Percentiles rank a stretch among this genome's conserved stretches.
phyloP scores from a whole-genome alignment of 1,140 invertebrate species.

The Ceratina japonica region DNA sequence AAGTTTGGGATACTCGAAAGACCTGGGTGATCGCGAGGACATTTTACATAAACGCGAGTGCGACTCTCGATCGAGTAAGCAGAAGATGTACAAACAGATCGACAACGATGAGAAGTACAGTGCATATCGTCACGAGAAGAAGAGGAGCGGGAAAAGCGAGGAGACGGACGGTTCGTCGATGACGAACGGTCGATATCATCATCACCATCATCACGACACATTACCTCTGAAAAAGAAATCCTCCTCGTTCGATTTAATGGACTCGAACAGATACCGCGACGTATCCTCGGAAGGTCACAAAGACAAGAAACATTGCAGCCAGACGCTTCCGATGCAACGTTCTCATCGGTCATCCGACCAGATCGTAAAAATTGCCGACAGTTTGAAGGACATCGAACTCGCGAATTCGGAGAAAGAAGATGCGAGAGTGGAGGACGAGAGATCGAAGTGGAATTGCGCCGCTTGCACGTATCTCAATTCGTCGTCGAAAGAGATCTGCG shows the following conservation, averaged over 20 bases:
- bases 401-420: conserved; percentile 23
- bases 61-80: conserved; percentile 42
- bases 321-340: conserved; percentile 55
- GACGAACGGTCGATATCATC: conserved; percentile 46
- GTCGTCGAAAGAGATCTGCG: conserved; percentile 82
- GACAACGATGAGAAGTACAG: conserved; percentile 57
- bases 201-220: conserved; percentile 41
- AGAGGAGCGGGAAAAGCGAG: conserved; percentile 31
- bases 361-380: conserved; percentile 50
- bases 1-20: conserved; percentile 86
- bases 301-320: conserved; percentile 57
- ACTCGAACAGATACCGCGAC: conserved; percentile 55
- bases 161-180: conserved; percentile 42
- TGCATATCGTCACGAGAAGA: conserved; percentile 48
- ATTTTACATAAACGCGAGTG: conserved; percentile 75
- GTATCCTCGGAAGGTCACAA: conserved; percentile 29
- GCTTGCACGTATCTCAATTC: conserved; percentile 87
- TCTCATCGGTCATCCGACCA: conserved; percentile 54
- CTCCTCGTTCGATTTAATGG: conserved; percentile 61
- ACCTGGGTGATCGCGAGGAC: conserved; percentile 83
- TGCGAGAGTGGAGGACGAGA: conserved; percentile 1
- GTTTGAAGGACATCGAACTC: conserved; percentile 45
- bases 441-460: conserved; percentile 84
- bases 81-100: conserved; percentile 49
- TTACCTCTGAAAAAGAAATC: conserved; percentile 60